phyloP scores from a whole-genome alignment of 2,113 vertebrate genomes.

The Thunnus maccoyii region DNA sequence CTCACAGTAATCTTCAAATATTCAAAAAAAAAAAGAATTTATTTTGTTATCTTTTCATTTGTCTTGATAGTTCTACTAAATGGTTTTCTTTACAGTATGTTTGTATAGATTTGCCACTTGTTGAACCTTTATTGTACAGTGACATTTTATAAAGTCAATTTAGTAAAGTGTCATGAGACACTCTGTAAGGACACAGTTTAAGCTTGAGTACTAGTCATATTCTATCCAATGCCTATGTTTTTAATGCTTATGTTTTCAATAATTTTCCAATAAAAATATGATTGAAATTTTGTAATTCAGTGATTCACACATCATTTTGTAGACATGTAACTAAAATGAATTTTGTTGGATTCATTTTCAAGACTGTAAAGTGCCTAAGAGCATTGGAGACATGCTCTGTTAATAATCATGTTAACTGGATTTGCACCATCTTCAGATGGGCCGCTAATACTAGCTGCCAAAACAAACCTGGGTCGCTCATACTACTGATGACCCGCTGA shows the following conservation, averaged over 20 bases:
- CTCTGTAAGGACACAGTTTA: conserved; percentile 75
- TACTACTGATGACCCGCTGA: not conserved
- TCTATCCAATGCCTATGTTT: conserved; percentile 81
- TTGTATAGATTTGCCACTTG: conserved; percentile 80
- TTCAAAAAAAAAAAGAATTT: conserved; percentile 58
- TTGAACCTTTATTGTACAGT: conserved; percentile 82
- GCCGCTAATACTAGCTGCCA: not conserved
- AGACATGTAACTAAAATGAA: not conserved
- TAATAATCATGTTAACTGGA: not conserved
- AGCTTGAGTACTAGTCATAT: conserved; percentile 81
- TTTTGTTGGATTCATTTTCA: not conserved
- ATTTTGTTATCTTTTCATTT: conserved; percentile 78
- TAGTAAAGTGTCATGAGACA: conserved; percentile 78
- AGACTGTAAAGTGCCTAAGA: not conserved
- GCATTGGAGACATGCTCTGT: not conserved
- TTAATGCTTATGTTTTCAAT: conserved; percentile 82
- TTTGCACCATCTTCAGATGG: too few species aligned
- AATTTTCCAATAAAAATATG: conserved; percentile 79
- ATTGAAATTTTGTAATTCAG: conserved; percentile 56
- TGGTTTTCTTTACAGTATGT: conserved; percentile 77
- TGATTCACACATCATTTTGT: not conserved
- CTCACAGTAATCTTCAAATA: conserved; percentile 60
- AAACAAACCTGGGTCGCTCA: not conserved
- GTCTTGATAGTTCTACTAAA: conserved; percentile 73
- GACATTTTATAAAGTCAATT: conserved; percentile 81